Evolutionary conservation across 2,797 vertebrate genomes (phyloP).

Genomic region (Oreochromis grahami): DNA sequence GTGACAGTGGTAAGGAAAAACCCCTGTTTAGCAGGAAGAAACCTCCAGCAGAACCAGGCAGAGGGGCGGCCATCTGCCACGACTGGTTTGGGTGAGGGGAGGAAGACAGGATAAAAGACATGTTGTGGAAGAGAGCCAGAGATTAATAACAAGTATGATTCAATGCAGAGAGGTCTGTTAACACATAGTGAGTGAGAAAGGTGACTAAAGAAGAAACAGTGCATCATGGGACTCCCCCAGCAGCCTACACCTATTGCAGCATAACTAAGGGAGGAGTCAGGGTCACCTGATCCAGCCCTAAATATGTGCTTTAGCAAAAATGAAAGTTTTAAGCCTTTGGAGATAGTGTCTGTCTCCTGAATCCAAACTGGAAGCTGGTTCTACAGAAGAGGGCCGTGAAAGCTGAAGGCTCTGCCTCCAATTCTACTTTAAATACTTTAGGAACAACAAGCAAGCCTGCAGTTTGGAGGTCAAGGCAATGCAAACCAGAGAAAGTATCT

Average conservation of each 20-base stretch:
- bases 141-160: neutral
- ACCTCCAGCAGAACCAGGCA: no score
- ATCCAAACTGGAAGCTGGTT: neutral
- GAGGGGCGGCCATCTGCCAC: neutral
- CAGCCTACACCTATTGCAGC: neutral
- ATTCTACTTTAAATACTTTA: neutral
- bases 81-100: neutral
- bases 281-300: neutral
- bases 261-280: neutral
- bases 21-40: neutral
- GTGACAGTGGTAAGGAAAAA: neutral
- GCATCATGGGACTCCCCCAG: neutral
- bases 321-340: neutral
- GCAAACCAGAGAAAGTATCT: neutral
- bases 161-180: neutral
- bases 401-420: neutral
- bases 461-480: neutral
- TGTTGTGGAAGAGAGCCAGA: neutral
- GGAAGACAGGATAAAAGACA: neutral
- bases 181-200: neutral
- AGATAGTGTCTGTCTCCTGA: neutral
- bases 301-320: neutral
- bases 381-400: fast-evolving
- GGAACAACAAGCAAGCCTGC: neutral
- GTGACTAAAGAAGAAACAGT: neutral